Conservation (phyloP, 2,113 vertebrate genomes). For the Scartelaos histophorus region DNA sequence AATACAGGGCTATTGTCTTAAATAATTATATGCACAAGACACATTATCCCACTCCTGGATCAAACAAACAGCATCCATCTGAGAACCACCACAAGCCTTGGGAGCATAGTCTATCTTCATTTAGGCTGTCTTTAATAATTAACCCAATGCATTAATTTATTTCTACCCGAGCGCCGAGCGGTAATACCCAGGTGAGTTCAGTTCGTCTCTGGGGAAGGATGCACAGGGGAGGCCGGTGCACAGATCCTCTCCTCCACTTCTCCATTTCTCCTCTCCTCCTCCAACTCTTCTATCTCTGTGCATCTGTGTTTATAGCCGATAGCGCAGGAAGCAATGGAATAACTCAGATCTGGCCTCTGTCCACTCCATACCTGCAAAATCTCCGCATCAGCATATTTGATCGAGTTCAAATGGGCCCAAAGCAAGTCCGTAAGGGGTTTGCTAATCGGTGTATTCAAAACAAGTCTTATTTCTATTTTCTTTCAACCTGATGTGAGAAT, state of each 20-base stretch:
- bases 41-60: constrained; percentile 44
- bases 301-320: constrained; percentile 65
- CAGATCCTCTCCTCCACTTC: constrained; percentile 40
- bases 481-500: constrained; percentile 28
- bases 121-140: constrained; percentile 77
- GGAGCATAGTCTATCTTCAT: constrained; percentile 67
- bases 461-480: constrained; percentile 35
- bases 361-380: constrained; percentile 68
- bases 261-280: constrained; percentile 16
- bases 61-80: constrained; percentile 60
- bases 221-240: constrained; percentile 52
- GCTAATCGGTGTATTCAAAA: constrained; percentile 44
- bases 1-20: constrained; percentile 2
- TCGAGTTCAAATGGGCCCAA: constrained; percentile 48
- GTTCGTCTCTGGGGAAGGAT: constrained; percentile 54
- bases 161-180: constrained; percentile 36
- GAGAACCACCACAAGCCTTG: constrained; percentile 40
- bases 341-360: constrained; percentile 66
- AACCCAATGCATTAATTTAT: constrained; percentile 73
- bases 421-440: constrained; percentile 17
- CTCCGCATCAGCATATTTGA: constrained; percentile 65
- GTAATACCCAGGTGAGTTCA: constrained; percentile 70
- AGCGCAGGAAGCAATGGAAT: constrained; percentile 58
- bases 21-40: constrained; percentile 13
- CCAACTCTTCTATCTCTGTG: constrained; percentile 37